Conservation (phyloP, 2,797 vertebrate genomes). For the Helicolenus hilgendorfi region DNA sequence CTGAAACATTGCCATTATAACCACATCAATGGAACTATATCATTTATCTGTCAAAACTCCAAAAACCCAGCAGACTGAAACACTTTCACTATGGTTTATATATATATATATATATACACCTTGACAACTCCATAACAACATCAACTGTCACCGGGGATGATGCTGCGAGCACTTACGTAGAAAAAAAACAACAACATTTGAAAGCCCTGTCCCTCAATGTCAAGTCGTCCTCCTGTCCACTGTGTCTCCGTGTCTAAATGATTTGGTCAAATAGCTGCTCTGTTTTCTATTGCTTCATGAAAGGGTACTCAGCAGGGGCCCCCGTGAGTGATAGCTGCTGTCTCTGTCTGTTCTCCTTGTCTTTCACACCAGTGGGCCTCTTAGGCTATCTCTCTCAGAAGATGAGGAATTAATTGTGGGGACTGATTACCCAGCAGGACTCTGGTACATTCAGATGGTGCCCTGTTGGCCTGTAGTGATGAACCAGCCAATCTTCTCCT, state of each 20-base stretch:
- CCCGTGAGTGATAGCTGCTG: slow-evolving; percentile 59
- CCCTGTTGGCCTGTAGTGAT: slow-evolving; percentile 57
- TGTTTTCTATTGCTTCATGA: slow-evolving; percentile 56
- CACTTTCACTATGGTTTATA: neutral
- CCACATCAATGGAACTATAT: slow-evolving; percentile 58
- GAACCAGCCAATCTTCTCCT: slow-evolving; percentile 52
- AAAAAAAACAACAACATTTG: neutral
- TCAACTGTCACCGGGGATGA: slow-evolving; percentile 55
- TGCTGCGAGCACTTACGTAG: neutral
- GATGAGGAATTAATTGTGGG: neutral
- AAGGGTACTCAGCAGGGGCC: slow-evolving; percentile 48
- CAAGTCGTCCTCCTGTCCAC: slow-evolving; percentile 50
- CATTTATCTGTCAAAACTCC: slow-evolving; percentile 73
- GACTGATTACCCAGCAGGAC: slow-evolving; percentile 46
- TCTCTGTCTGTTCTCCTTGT: slow-evolving; percentile 35
- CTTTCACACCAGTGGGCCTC: slow-evolving; percentile 35
- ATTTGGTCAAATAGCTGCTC: slow-evolving; percentile 68
- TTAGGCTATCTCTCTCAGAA: slow-evolving; percentile 3
- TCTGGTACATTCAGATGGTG: slow-evolving; percentile 31
- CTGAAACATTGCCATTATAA: slow-evolving; percentile 52
- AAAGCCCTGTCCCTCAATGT: slow-evolving; percentile 63
- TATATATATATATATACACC: slow-evolving; percentile 23
- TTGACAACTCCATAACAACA: slow-evolving; percentile 59
- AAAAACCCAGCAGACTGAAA: slow-evolving; percentile 31
- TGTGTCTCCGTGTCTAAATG: slow-evolving; percentile 55